Evolutionary conservation across 2,888 invertebrate genomes (phyloP).

Genomic region (Oscheius sp.): DNA sequence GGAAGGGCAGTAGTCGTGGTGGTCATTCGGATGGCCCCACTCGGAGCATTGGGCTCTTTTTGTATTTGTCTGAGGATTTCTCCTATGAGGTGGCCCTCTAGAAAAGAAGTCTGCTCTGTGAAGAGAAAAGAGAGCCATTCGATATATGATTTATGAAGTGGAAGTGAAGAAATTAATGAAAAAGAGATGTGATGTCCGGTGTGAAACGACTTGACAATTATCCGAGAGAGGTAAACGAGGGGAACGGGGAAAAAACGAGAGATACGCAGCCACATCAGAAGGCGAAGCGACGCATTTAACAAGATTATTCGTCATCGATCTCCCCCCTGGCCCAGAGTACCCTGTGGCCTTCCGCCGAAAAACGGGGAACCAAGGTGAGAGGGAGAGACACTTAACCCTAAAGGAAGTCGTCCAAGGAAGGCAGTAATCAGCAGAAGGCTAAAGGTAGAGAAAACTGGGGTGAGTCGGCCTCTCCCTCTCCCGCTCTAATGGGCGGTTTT

Average conservation of each 20-base stretch:
- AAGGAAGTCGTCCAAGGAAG: not conserved
- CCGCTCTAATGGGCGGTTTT: not conserved
- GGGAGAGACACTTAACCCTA: not conserved
- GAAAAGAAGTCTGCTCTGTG: not conserved
- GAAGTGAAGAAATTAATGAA: not conserved
- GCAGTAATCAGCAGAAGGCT: not conserved
- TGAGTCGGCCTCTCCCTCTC: not conserved
- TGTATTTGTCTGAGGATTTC: not conserved
- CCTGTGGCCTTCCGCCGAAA: constrained; percentile 19
- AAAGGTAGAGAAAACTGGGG: not conserved
- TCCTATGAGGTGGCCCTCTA: not conserved
- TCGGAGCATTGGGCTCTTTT: not conserved
- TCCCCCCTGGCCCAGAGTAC: constrained; percentile 14
- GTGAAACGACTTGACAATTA: not conserved
- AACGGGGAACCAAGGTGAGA: constrained; percentile 9
- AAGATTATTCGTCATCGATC: constrained; percentile 38
- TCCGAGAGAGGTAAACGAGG: not conserved
- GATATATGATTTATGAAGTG: not conserved
- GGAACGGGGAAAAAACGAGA: too few species aligned
- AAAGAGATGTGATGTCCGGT: not conserved
- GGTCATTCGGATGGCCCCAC: constrained; percentile 24
- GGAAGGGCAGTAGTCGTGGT: constrained; percentile 38
- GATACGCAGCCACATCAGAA: constrained; percentile 31
- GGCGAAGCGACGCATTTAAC: constrained; percentile 36
- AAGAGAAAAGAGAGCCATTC: not conserved